A percentile compares a stretch with the other conserved stretches of the same genome.
phyloP scores from a whole-genome alignment of 2,888 invertebrate genomes.

The Torymus aiolomorphi region DNA sequence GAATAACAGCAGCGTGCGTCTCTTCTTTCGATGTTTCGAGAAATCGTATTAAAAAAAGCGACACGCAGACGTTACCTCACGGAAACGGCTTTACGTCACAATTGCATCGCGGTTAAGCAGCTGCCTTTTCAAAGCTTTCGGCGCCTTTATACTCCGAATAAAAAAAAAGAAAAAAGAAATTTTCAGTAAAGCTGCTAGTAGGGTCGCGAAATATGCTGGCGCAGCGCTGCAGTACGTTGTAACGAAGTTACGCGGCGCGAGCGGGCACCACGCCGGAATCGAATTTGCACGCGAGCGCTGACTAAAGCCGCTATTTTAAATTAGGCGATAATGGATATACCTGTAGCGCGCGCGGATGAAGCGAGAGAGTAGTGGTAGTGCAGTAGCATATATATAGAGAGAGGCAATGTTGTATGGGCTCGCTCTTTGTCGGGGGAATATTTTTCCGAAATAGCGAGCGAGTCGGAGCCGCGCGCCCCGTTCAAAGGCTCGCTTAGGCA shows the following conservation, averaged over 20 bases:
- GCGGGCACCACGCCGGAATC: not conserved
- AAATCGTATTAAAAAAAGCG: constrained; percentile 14
- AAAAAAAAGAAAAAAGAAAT: not conserved
- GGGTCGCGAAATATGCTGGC: not conserved
- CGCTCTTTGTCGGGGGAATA: no score
- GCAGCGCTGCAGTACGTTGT: no score
- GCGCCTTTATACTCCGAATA: not conserved
- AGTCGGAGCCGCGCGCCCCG: not conserved
- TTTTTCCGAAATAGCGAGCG: constrained; percentile 11
- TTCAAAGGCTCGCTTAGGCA: constrained; percentile 9
- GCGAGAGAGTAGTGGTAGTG: no score
- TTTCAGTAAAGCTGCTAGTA: no score
- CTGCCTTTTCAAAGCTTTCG: not conserved
- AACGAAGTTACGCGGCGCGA: not conserved
- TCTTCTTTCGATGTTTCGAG: constrained; percentile 18
- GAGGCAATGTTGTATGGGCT: no score
- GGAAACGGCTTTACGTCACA: not conserved
- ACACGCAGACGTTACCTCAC: not conserved
- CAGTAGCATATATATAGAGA: no score
- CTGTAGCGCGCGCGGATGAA: not conserved
- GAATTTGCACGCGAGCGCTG: constrained; percentile 6
- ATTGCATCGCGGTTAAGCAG: not conserved
- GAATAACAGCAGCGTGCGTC: constrained; percentile 32
- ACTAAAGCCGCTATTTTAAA: not conserved
- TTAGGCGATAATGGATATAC: constrained; percentile 10